Conservation (phyloP, 2,113 vertebrate species). For the Trichechus manatus region DNA sequence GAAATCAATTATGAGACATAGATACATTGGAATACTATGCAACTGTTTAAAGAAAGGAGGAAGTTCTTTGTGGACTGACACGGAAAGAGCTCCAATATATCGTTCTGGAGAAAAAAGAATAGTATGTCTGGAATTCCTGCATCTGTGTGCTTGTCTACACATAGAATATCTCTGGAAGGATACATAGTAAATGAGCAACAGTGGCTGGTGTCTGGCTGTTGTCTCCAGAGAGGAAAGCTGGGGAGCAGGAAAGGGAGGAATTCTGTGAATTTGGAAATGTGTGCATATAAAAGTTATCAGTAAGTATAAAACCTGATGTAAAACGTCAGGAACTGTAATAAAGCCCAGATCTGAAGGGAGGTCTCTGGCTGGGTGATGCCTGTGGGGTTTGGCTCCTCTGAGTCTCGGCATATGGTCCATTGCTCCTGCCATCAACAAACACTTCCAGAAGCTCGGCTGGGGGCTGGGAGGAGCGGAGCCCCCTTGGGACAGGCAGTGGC, state of each 20-base stretch:
- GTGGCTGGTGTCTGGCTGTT: neutral
- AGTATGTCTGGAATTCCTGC: neutral
- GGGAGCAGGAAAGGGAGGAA: neutral
- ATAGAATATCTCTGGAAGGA: neutral
- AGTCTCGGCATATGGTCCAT: constrained; percentile 13
- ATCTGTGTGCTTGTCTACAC: neutral
- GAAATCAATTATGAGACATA: neutral
- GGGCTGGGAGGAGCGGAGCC: neutral
- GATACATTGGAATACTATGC: neutral
- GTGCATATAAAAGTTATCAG: neutral
- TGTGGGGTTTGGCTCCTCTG: neutral
- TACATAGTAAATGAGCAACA: neutral
- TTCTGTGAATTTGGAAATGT: neutral
- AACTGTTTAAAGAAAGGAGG: neutral
- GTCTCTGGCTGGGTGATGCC: neutral
- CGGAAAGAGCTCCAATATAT: neutral
- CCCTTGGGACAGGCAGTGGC: neutral
- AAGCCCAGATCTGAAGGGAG: neutral
- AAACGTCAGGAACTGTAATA: neutral
- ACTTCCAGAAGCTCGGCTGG: neutral
- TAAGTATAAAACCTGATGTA: neutral
- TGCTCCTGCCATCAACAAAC: neutral
- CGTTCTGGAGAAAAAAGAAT: neutral
- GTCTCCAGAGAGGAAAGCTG: neutral
- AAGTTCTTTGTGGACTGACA: neutral